Evolutionary conservation across 2,797 vertebrate genomes (phyloP).

Genomic region (Acanthis flammea): DNA sequence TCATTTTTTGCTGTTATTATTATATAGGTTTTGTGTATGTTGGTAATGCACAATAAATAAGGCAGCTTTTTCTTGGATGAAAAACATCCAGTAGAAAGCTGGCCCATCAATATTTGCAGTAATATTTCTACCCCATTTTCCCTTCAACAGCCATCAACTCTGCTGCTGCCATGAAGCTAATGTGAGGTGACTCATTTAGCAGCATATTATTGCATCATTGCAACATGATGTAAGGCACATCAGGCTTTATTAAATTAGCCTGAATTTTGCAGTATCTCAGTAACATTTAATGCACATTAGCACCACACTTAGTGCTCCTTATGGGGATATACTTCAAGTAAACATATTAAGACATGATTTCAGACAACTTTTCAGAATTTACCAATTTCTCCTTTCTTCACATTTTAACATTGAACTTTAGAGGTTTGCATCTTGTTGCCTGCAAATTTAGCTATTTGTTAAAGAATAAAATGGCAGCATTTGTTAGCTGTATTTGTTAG

Average conservation of each 20-base stretch:
- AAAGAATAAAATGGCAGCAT: not conserved
- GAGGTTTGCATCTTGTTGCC: not conserved
- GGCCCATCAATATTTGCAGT: conserved; percentile 60
- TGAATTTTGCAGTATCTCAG: conserved; percentile 69
- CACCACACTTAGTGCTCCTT: conserved; percentile 53
- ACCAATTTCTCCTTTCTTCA: not conserved
- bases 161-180: conserved; percentile 65
- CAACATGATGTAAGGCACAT: conserved; percentile 74
- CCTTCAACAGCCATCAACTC: conserved; percentile 69
- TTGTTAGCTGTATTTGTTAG: not conserved
- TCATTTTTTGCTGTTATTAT: not conserved
- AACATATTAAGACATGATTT: conserved; percentile 36
- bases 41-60: conserved; percentile 23
- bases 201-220: conserved; percentile 76
- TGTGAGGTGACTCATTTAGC: conserved; percentile 75
- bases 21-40: not conserved
- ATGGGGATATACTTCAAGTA: conserved; percentile 35
- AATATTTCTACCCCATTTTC: conserved; percentile 56
- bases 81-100: conserved; percentile 35
- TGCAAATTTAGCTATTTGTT: not conserved
- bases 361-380: not conserved
- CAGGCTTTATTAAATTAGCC: conserved; percentile 76
- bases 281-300: conserved; percentile 65
- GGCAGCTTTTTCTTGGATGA: not conserved
- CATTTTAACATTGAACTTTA: not conserved